Conservation (phyloP, 2,113 vertebrate species). For the Tupaia chinensis region DNA sequence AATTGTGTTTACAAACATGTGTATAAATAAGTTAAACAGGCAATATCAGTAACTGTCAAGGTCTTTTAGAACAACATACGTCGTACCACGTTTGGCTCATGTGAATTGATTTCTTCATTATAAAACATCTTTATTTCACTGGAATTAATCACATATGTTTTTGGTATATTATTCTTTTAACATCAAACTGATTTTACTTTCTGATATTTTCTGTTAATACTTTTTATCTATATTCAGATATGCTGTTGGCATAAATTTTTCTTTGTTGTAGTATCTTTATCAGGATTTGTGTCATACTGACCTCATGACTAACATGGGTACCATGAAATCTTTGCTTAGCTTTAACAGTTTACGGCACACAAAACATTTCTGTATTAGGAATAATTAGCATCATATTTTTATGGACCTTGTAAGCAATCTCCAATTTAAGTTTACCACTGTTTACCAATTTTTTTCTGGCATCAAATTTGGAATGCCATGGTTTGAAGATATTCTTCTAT, state of each 20-base stretch:
- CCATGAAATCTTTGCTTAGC: neutral
- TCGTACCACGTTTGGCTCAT: slow-evolving; percentile 16
- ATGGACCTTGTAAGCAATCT: slow-evolving; percentile 29
- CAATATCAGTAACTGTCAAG: slow-evolving; percentile 49
- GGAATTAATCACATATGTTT: slow-evolving; percentile 18
- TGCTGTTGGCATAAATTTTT: neutral
- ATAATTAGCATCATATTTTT: neutral
- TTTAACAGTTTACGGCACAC: slow-evolving; percentile 28
- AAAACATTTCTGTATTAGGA: neutral
- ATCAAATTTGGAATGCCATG: neutral
- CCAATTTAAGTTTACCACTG: neutral
- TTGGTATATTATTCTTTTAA: slow-evolving; percentile 40
- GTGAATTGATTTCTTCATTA: neutral
- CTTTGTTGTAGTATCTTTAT: slow-evolving; percentile 31
- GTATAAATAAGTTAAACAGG: slow-evolving; percentile 51
- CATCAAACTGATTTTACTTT: slow-evolving; percentile 38
- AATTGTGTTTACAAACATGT: slow-evolving; percentile 51
- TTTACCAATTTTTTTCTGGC: slow-evolving; percentile 17
- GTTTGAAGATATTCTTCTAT: neutral
- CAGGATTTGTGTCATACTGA: neutral
- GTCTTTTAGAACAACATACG: slow-evolving; percentile 49
- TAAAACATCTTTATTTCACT: slow-evolving; percentile 47
- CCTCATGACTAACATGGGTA: neutral
- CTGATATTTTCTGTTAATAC: slow-evolving; percentile 51
- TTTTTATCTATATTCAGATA: slow-evolving; percentile 37